Evolutionary conservation across 2,797 vertebrate species (phyloP).

Genomic region (Arnoldichthys spilopterus): DNA sequence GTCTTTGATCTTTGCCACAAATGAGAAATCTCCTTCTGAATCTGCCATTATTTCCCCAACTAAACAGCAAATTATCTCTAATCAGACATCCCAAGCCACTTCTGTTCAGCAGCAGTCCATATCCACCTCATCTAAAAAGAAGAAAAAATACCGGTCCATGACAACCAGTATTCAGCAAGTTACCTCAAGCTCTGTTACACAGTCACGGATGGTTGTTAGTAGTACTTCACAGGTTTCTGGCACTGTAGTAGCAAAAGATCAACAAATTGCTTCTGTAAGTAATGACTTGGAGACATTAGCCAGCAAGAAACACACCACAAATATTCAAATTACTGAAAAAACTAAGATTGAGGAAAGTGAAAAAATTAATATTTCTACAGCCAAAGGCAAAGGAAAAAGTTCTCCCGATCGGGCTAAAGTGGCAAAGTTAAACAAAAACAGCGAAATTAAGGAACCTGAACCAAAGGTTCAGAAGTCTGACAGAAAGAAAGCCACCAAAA

Average conservation of each 20-base stretch:
- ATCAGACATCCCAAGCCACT: slow-evolving; percentile 68
- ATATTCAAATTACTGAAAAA: slow-evolving; percentile 59
- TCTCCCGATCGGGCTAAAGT: slow-evolving; percentile 50
- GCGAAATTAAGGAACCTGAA: slow-evolving; percentile 70
- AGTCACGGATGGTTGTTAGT: slow-evolving; percentile 57
- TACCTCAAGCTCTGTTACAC: slow-evolving; percentile 65
- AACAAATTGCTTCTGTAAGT: slow-evolving; percentile 59
- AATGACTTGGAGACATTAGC: slow-evolving; percentile 48
- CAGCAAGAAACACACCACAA: slow-evolving; percentile 62
- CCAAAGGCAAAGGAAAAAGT: slow-evolving; percentile 56
- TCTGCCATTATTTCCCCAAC: slow-evolving; percentile 60
- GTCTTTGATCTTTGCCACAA: slow-evolving; percentile 56
- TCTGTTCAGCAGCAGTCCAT: slow-evolving; percentile 71
- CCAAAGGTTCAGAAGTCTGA: slow-evolving; percentile 58
- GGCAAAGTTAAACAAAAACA: slow-evolving; percentile 63
- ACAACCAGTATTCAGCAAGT: slow-evolving; percentile 66
- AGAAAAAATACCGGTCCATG: slow-evolving; percentile 65
- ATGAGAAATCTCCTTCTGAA: slow-evolving; percentile 62
- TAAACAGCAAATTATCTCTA: slow-evolving; percentile 69
- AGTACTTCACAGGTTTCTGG: slow-evolving; percentile 57
- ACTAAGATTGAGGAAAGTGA: slow-evolving; percentile 63
- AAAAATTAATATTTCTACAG: slow-evolving; percentile 51
- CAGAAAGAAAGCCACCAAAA: slow-evolving; percentile 74
- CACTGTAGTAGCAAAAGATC: slow-evolving; percentile 55
- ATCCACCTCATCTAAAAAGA: slow-evolving; percentile 68